Evolutionary conservation across 2,113 vertebrate species (phyloP).

Genomic region (Sinocyclocheilus anshuiensis): DNA sequence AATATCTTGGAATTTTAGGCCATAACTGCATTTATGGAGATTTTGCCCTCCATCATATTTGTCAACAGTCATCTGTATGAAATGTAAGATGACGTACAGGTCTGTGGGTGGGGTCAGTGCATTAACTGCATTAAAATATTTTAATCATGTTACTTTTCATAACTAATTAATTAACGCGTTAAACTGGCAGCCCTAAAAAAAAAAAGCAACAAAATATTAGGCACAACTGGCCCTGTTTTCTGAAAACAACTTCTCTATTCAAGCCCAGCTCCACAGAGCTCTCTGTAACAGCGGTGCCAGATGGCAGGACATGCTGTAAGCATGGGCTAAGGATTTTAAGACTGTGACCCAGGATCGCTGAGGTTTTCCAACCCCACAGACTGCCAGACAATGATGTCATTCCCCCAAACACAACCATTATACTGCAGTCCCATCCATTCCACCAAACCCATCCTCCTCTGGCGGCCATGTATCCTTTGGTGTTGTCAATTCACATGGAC

Average conservation of each 20-base stretch:
- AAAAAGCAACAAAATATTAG: not conserved
- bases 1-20: too few species aligned
- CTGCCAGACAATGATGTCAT: slow-evolving; percentile 75
- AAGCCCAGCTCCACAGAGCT: not conserved
- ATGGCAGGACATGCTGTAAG: not conserved
- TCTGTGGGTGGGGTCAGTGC: too few species aligned
- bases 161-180: too few species aligned
- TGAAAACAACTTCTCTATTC: not conserved
- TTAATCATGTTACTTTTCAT: too few species aligned
- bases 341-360: not conserved
- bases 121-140: too few species aligned
- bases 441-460: slow-evolving; percentile 9
- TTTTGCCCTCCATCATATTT: too few species aligned
- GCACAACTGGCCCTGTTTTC: not conserved
- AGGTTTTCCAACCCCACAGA: slow-evolving; percentile 52
- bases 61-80: too few species aligned
- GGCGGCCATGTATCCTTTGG: not conserved
- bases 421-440: not conserved
- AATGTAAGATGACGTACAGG: too few species aligned
- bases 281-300: not conserved
- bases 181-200: too few species aligned
- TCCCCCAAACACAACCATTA: slow-evolving; percentile 46
- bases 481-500: not conserved
- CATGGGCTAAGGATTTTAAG: slow-evolving; percentile 25
- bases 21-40: too few species aligned